Evolutionary conservation across 2,797 vertebrate species (phyloP), one percentile per base, ranked within the genome.

Genomic region (Otus scops): DNA sequence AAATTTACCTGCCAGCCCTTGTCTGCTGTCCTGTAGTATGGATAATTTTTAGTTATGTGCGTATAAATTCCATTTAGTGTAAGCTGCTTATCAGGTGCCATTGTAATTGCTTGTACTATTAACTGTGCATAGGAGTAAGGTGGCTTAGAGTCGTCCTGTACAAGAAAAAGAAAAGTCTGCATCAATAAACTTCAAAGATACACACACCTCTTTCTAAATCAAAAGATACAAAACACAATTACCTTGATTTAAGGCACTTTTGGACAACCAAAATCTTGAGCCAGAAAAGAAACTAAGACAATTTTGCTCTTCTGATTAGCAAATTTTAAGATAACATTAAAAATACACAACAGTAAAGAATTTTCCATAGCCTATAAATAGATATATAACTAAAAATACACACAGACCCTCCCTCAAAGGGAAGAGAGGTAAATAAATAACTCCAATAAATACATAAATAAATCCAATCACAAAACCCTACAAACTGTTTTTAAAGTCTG

Each of bases 41-140:
- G 99, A 50, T 99, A 99, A 94, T 99, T 99, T 98, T 99, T 99
- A 86, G 99, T 99, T 97, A 99, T 99, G 98, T 99, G 99, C 65
- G 99, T 99, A 89, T 99, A 99, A 94, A 99, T 99, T 93, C 99
- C 99, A 75, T 99, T 99, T 92, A 99, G 98, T 32, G 99, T 99
- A 38, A 99, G 99, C 96, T 99, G 99, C 94, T 99, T 99, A 96
- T 99, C 99, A 54, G 98, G 98, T 71, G 99, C 99, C 99, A 99
- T 99, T 56, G 99, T 99, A 95, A 99, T 99, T n/a, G 99, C 99
- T 98, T 99, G 99, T 90, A 99, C 99, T 96, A 99, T 99, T 95
- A 99, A 98, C 90, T 99, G 99, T 95, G 99, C 99, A 94, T 99
- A 99, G 51, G 99, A 99, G 94, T 99, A 99, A 11, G 99, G 99